Conservation (phyloP, 2,888 invertebrate species). For the Oithona nana region DNA sequence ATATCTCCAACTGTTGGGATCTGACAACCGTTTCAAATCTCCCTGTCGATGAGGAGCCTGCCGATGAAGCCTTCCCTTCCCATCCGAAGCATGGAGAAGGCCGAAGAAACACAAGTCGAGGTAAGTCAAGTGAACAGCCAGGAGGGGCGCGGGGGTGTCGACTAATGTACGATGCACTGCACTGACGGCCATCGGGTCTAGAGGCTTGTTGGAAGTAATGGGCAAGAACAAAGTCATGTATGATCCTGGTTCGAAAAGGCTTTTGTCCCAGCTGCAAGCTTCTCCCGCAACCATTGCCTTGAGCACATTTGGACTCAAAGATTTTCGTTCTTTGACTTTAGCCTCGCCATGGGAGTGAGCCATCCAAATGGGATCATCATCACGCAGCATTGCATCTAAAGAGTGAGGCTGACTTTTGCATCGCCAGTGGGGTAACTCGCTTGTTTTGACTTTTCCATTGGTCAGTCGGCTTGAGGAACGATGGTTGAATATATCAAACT, state of each 20-base stretch:
- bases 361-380: background rate
- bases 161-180: slow-evolving; percentile 7
- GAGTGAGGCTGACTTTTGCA: background rate
- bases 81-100: background rate
- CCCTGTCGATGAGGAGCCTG: background rate
- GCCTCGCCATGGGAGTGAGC: no score
- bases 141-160: background rate
- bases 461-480: background rate
- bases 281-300: background rate
- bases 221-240: background rate
- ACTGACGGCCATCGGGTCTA: slow-evolving; percentile 6
- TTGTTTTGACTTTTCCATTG: background rate
- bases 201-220: slow-evolving; percentile 5
- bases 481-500: background rate
- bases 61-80: background rate
- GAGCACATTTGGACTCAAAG: background rate
- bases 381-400: background rate
- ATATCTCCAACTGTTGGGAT: background rate
- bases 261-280: no score
- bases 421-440: background rate
- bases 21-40: background rate
- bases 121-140: slow-evolving; percentile 10
- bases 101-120: slow-evolving; percentile 1
- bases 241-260: background rate
- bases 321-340: no score